Evolutionary conservation across 2,888 invertebrate genomes (phyloP), one percentile per base, ranked within the genome.

Genomic region (Phania funesta): DNA sequence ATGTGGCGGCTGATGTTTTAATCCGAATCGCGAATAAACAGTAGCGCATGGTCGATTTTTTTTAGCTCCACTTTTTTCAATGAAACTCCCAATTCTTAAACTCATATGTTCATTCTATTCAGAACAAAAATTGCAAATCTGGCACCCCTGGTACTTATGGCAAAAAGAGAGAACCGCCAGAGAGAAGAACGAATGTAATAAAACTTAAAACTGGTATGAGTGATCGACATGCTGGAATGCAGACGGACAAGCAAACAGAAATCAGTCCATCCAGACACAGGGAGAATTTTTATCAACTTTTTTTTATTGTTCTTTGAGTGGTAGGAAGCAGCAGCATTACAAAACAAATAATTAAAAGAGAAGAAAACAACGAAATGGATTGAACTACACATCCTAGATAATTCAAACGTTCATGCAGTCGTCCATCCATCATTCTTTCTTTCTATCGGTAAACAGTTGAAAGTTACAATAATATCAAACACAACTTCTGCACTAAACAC

Each of bases 171-270:
- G 13, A 52, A 8, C n/a, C 35, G 13, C 11, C 4, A 38, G 2
- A 38, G 35, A 38, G 35, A 22, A 11, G 18, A 48, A 24, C 26
- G 7, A 50, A 13, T 16, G 11, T 9, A 22, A 41, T 0, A 22
- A 22, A 26, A 73, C 38, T n/a, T n/a, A n/a, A 11, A 38, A 62
- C 35, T 32, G 1, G 77, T 29, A 64, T 70, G 70, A 70, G 70
- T 56, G 77, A 77, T 77, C 60, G 35, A 38, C 11, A n/a, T 3
- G n/a, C 35, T 13, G n/a, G n/a, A n/a, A 5, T 48, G 70, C 79
- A 32, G 20, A 78, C 71, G 20, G 22, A 41, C 32, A 73, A 35
- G 68, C 64, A 76, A 11, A 71, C 74, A 67, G 46, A 77, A 41
- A 62, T 9, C 35, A 38, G 35, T 11, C 41, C 46, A 67, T 41